Base-by-base conservation (phyloP, 2,797 vertebrate genomes). In the Oreonectes daqikongensis region DNA sequence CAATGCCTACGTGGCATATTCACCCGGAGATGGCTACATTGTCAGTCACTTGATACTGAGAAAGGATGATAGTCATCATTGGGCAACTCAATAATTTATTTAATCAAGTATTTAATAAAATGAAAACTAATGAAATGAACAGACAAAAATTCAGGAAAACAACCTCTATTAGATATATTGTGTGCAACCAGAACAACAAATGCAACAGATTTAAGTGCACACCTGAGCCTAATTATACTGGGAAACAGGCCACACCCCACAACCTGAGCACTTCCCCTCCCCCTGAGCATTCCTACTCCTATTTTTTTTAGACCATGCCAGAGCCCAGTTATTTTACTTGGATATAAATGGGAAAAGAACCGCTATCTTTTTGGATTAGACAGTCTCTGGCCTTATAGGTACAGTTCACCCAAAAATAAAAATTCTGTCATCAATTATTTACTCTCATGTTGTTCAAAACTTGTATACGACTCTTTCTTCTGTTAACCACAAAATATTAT, bases 11-110 rank as follows among this genome's bases (percentile, higher is more conserved):
- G 24, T 32, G 18, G 57, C 80, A 73, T 24, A 48, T 7, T 18
- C 24, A 52, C 80, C 53, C 5, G 57, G 78, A 87, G 66, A 77
- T 76, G 72, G 73, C 75, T 69, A 65, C 9, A 32, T 79, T 82
- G 44, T 85, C 79, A 87, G 82, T 79, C 82, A 84, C 52, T 48
- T 15, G 28, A 66, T 46, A 52, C 72, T 81, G 84, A 89, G 82
- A 87, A 85, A 87, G 79, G 82, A 88, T 84, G 78, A 84, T 40
- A 17, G 55, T 83, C 75, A 65, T 85, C 78, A 85, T 59, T 4
- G 46, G 59, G 72, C 61, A 78, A 75, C 30, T 69, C 22, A 28
- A 42, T 30, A 15, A 61, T 52, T 68, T 38, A 24, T n/a, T n/a
- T n/a, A n/a, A n/a, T n/a, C n/a, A 48, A 35, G 12, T 11, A 20